Base-by-base conservation (phyloP, 2,888 invertebrate genomes). In the Philereme transversata region DNA sequence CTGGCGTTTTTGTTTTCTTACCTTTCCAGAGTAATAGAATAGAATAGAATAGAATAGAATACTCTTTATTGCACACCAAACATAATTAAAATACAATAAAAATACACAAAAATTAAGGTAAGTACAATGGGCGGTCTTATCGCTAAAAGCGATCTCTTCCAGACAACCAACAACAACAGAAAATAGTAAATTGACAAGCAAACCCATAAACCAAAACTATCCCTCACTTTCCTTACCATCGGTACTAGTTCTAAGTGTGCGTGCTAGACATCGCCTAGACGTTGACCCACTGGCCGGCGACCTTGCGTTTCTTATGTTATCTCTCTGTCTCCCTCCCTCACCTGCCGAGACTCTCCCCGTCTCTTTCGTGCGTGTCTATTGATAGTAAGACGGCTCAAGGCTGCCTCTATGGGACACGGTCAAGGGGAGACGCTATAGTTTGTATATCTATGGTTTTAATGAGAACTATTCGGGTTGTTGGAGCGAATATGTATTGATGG, bases 221-320 rank as follows among this genome's bases (percentile, higher is more conserved):
- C 48, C 40, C 22, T 11, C 43, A 48, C 40, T 67, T 77, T 68
- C 58, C 74, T 61, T 86, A 73, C 86, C 62, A 65, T 69, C 87
- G 57, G 48, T 89, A 83, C 82, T 57, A 59, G 61, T 62, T 68
- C 64, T 65, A 73, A 79, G 90, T 91, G 91, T 90, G 91, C 66
- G 88, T 85, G 76, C 89, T 90, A 92, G 92, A 92, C 92, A 80
- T 69, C 78, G 84, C 82, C 92, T 92, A 92, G 92, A 92, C 92
- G 75, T 77, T 91, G 92, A 92, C 92, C 92, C 86, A 92, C 85
- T 90, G 89, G 81, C 88, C 87, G 87, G 71, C 82, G 89, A 89
- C 90, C 90, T 92, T 90, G 89, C 81, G 70, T 87, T 87, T 90
- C 91, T 91, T 90, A 88, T 90, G 91, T 90, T 91, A 77, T 89